A percentile compares a stretch with the other conserved stretches of the same genome.
Conservation (phyloP, 1,140 invertebrate genomes). For the Drosophila kurseongensis region DNA sequence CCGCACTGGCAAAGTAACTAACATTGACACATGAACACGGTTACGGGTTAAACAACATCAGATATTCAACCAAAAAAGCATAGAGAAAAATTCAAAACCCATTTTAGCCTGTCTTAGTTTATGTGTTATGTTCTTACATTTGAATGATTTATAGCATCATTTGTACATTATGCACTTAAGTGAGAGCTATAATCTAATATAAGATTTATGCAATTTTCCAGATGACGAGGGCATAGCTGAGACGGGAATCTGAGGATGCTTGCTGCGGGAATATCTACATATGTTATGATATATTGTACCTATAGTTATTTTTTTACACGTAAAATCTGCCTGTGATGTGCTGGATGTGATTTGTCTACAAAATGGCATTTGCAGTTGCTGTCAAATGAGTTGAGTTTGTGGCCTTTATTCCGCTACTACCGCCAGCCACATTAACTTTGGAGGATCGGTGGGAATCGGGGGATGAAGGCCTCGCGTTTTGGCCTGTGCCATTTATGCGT, state of each 20-base stretch:
- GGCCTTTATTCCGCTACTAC: background rate
- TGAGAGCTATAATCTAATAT: background rate
- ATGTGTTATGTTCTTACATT: slow-evolving; percentile 12
- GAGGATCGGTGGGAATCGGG: background rate
- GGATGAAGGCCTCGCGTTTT: slow-evolving; percentile 5
- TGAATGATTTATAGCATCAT: background rate
- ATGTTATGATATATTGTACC: slow-evolving; percentile 32
- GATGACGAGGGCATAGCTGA: slow-evolving; percentile 97
- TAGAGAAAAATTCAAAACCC: slow-evolving; percentile 1
- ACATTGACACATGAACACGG: slow-evolving; percentile 32
- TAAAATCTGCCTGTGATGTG: slow-evolving; percentile 80
- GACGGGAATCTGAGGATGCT: slow-evolving; percentile 91
- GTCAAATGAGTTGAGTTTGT: slow-evolving; percentile 35
- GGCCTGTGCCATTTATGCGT: slow-evolving; percentile 39
- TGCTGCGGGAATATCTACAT: slow-evolving; percentile 35
- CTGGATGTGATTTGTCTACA: slow-evolving; percentile 79
- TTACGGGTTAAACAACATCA: slow-evolving; percentile 11
- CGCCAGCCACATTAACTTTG: background rate
- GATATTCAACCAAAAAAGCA: background rate
- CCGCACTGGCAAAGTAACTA: slow-evolving; percentile 38
- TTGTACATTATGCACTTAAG: slow-evolving; percentile 7
- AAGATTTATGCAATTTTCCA: slow-evolving; percentile 84
- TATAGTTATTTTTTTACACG: slow-evolving; percentile 50
- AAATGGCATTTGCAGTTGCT: slow-evolving; percentile 57
- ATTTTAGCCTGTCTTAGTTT: slow-evolving; percentile 17